Percentiles rank a stretch among this genome's conserved stretches.
Conservation (phyloP, 1,140 invertebrate species). For the Argopecten irradians region DNA sequence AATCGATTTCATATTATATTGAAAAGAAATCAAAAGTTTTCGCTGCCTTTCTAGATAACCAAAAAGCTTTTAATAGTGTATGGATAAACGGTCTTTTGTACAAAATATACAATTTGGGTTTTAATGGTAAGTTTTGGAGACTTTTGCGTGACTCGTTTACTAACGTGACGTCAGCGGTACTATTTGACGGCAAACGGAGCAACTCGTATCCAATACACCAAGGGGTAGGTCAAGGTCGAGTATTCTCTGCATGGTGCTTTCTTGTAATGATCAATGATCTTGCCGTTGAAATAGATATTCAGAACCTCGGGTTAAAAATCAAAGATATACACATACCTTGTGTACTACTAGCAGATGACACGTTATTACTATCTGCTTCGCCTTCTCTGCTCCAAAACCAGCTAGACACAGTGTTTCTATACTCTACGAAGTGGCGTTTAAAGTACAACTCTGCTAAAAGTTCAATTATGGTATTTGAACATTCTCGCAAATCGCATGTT, state of each 20-base stretch:
- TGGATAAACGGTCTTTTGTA: no score
- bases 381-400: not conserved
- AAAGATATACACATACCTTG: not conserved
- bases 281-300: no score
- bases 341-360: not conserved
- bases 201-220: not conserved
- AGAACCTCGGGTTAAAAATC: not conserved
- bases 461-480: not conserved
- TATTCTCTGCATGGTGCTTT: not conserved
- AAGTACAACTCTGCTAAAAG: not conserved
- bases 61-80: no score
- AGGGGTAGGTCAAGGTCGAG: not conserved
- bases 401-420: not conserved
- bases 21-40: not conserved
- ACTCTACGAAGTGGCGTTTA: not conserved
- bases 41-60: no score
- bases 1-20: not conserved
- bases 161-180: no score
- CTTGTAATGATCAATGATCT: not conserved
- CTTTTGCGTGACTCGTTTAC: no score
- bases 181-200: not conserved
- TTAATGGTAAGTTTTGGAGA: no score
- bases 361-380: not conserved
- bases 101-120: no score
- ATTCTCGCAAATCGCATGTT: no score